phyloP scores from a whole-genome alignment of 2,113 vertebrate genomes.

The Thalassarche chlororhynchos region DNA sequence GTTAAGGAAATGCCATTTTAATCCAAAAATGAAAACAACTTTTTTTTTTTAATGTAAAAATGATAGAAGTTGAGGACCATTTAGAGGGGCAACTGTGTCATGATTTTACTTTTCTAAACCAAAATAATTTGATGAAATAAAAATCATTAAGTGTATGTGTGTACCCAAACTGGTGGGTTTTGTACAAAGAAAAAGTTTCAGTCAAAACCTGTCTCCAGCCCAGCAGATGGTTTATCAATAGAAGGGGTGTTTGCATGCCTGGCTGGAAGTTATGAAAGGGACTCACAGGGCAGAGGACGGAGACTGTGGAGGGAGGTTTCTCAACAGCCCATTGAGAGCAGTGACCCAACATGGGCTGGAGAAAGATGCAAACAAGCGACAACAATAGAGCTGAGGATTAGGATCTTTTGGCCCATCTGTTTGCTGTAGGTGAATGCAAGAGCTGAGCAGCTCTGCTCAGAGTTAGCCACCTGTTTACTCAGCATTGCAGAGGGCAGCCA shows the following conservation, averaged over 20 bases:
- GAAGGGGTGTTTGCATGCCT: not conserved
- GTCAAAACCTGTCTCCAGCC: not conserved
- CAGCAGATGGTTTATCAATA: not conserved
- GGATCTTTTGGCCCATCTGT: not conserved
- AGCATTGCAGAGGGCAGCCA: not conserved
- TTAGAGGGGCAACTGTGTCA: not conserved
- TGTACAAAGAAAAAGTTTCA: not conserved
- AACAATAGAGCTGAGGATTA: not conserved
- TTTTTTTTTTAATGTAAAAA: not conserved
- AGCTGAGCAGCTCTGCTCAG: not conserved
- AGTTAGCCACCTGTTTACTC: not conserved
- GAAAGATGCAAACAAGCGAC: not conserved
- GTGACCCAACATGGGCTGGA: not conserved
- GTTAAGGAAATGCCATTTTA: not conserved
- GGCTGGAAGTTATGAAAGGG: slow-evolving; percentile 5
- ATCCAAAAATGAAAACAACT: not conserved
- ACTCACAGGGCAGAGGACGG: not conserved
- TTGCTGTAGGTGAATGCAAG: not conserved
- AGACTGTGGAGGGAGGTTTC: not conserved
- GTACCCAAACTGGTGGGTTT: not conserved
- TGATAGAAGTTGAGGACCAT: not conserved
- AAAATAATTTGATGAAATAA: not conserved
- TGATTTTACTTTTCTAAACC: not conserved
- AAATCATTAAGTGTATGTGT: not conserved
- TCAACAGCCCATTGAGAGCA: not conserved